Evolutionary conservation across 2,888 invertebrate species (phyloP).

Genomic region (Pammene aurita): DNA sequence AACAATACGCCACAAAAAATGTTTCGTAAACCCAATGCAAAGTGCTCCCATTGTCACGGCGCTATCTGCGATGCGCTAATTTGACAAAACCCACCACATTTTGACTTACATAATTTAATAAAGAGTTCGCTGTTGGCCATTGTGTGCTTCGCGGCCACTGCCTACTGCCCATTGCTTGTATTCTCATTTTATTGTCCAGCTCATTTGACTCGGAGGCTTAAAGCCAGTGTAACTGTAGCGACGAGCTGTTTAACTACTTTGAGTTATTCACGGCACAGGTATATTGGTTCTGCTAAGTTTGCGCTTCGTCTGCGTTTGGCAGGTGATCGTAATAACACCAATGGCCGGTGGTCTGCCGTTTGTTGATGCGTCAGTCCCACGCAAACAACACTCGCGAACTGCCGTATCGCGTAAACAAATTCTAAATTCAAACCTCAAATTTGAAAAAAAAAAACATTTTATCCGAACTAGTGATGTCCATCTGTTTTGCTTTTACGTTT

Average conservation of each 20-base stretch:
- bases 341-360: constrained; percentile 55
- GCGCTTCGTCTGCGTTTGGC: neutral
- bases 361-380: constrained; percentile 70
- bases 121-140: constrained; percentile 61
- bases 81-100: constrained; percentile 40
- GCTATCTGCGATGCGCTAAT: constrained; percentile 35
- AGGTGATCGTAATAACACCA: neutral
- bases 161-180: constrained; percentile 4
- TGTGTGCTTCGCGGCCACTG: constrained; percentile 59
- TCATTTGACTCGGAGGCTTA: neutral
- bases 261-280: neutral
- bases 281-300: neutral
- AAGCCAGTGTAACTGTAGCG: neutral
- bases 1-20: constrained; percentile 26
- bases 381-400: constrained; percentile 64
- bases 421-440: constrained; percentile 47
- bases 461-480: constrained; percentile 35
- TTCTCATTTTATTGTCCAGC: neutral
- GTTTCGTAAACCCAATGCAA: constrained; percentile 35
- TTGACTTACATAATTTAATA: constrained; percentile 63
- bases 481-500: constrained; percentile 30
- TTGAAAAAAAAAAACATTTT: constrained; percentile 10
- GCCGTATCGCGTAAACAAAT: constrained; percentile 49
- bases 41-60: constrained; percentile 35
- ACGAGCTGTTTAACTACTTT: neutral